Base-by-base conservation (phyloP, 2,113 vertebrate species). In the Sapayoa aenigma region DNA sequence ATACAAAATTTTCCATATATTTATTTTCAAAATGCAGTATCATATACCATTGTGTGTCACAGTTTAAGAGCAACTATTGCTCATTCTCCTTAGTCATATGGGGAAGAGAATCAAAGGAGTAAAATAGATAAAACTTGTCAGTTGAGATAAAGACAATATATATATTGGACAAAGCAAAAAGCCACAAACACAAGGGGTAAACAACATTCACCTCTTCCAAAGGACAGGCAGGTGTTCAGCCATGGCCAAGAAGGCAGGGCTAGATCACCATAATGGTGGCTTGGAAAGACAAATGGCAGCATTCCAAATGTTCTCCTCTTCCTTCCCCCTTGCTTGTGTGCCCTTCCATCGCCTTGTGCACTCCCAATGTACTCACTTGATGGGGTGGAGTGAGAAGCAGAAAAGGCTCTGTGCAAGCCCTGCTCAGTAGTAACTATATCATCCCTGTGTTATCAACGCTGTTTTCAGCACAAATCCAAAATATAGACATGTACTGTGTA, bases 181-280 rank as follows among this genome's bases (percentile, higher is more conserved):
- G 4, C 12, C 7, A 6, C 5, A 8, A 15, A 46, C 9, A 9
- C 12, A 67, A 72, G 28, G 9, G 6, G 41, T 35, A 27, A 85
- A 35, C 14, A 67, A 21, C 11, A 22, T 46, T n/a, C 13, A 58
- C 15, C 33, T 17, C 3, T 78, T 71, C 66, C 33, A 12, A 30
- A 17, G 3, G 5, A 18, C 35, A 25, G 10, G 24, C 15, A 89
- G 47, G 11, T 83, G 28, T 39, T 63, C 56, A 33, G 12, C 5
- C 47, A 2, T 24, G 31, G 16, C 31, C 62, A 23, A 35, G 47
- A 65, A 50, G 58, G 19, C 4, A 52, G 23, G 11, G 13, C 16
- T 66, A 27, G 11, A 4, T 58, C 33, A 18, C 7, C 0, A 0
- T 20, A n/a, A 50, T 6, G 11, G 23, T 46, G 17, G 21, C 23